Evolutionary conservation across 2,888 invertebrate species (phyloP).

Genomic region (Macrosoma leucophasiata): DNA sequence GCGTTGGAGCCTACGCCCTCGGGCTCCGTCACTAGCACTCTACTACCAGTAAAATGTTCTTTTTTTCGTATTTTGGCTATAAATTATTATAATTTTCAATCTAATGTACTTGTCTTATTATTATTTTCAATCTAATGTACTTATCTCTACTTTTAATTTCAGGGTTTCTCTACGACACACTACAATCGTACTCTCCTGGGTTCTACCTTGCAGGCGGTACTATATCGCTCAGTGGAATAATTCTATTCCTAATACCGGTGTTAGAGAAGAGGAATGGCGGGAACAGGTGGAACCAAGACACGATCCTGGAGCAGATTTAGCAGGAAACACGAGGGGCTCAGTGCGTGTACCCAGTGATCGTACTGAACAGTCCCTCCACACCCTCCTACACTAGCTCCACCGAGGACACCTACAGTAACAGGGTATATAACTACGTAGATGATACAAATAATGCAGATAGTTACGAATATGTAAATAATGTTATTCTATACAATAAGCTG

Average conservation of each 20-base stretch:
- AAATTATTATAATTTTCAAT: too few species aligned
- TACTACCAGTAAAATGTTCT: too few species aligned
- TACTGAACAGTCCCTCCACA: slow-evolving; percentile 65
- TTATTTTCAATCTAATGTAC: too few species aligned
- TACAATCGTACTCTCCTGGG: slow-evolving; percentile 87
- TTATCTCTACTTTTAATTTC: slow-evolving; percentile 36
- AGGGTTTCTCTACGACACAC: slow-evolving; percentile 90
- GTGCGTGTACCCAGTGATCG: slow-evolving; percentile 48
- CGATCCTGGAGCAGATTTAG: slow-evolving; percentile 60
- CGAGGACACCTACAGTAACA: slow-evolving; percentile 57
- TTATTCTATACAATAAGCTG: slow-evolving; percentile 43
- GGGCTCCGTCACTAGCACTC: too few species aligned
- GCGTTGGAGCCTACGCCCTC: too few species aligned
- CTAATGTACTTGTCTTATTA: too few species aligned
- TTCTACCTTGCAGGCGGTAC: slow-evolving; percentile 92
- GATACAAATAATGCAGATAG: slow-evolving; percentile 45
- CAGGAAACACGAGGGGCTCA: slow-evolving; percentile 40
- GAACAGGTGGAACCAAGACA: slow-evolving; percentile 41
- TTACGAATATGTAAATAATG: slow-evolving; percentile 47
- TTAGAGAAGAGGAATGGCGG: slow-evolving; percentile 69
- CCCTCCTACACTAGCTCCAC: slow-evolving; percentile 47
- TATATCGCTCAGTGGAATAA: slow-evolving; percentile 90
- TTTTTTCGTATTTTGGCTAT: too few species aligned
- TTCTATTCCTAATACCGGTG: slow-evolving; percentile 89
- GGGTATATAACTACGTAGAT: slow-evolving; percentile 65